Base-by-base conservation (phyloP, 2,113 vertebrate genomes). In the Sinosuthora webbiana region DNA sequence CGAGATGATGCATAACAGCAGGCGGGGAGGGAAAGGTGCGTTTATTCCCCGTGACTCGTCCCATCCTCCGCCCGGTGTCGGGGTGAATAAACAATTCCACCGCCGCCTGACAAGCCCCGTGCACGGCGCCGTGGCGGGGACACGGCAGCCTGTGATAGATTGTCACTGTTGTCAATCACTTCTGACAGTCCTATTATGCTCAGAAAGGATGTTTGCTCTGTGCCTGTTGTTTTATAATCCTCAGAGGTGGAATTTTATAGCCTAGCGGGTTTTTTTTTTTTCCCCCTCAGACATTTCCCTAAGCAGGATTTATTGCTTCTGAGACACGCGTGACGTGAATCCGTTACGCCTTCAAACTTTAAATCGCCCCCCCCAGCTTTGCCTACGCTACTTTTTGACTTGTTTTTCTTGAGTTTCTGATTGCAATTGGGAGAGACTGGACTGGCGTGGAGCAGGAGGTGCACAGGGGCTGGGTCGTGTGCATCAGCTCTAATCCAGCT, bases 221-320 rank as follows among this genome's bases (percentile, higher is more conserved):
- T 76, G 84, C 60, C 19, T 70, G 82, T 95, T 94, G 95, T 83
- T 98, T 97, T 91, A 95, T 97, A 96, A 97, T 96, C 94, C 98
- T 97, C 95, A 24, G 91, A 96, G 97, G 96, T 94, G 82, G 96
- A 83, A 95, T 97, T 97, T 95, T 96, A 94, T 69, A 94, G 94
- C 94, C 92, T 37, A 70, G 91, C 82, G 62, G 84, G 80, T 95
- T 6, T 39, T 15, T 80, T 80, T 76, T 92, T 78, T 90, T 70
- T 74, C 89, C 68, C 73, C 74, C 96, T 96, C 81, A 95, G 96
- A 92, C 93, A 18, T 97, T 96, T 97, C 92, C 96, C 96, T 97
- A 97, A 97, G 97, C 84, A 96, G 96, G 97, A 98, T 97, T 97
- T 98, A 98, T 97, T 93, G 95, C 95, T 97, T 97, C 95, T 82